Evolutionary conservation across 2,888 invertebrate species (phyloP).

Genomic region (Candidula unifasciata): DNA sequence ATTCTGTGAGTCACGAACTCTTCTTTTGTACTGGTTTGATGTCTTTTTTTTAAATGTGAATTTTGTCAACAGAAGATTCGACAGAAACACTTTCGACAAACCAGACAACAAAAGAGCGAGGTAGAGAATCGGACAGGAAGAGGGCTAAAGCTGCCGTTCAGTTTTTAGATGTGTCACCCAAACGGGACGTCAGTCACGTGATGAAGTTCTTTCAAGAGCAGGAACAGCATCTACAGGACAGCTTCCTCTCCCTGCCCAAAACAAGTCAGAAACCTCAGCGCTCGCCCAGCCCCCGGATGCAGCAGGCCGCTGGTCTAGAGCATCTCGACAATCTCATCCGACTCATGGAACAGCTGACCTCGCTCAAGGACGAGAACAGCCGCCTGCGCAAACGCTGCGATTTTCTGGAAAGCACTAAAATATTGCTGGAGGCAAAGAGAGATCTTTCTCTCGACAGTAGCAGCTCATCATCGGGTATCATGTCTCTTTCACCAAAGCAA

Average conservation of each 20-base stretch:
- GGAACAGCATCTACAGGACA: slow-evolving; percentile 58
- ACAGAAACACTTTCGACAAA: slow-evolving; percentile 38
- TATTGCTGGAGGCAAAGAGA: slow-evolving; percentile 76
- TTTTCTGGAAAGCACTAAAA: slow-evolving; percentile 86
- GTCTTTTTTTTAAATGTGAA: too few relatives aligned
- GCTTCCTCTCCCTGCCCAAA: slow-evolving; percentile 50
- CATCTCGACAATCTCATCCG: slow-evolving; percentile 88
- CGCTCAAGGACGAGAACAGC: slow-evolving; percentile 85
- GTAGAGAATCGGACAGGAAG: slow-evolving; percentile 28
- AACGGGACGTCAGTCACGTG: slow-evolving; percentile 64
- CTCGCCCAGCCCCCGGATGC: slow-evolving; percentile 61
- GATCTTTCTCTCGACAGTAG: slow-evolving; percentile 50
- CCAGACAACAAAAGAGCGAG: slow-evolving; percentile 33
- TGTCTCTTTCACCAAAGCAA: slow-evolving; percentile 54
- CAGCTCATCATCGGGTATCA: slow-evolving; percentile 56
- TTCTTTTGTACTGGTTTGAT: too few relatives aligned
- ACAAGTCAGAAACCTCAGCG: slow-evolving; percentile 43
- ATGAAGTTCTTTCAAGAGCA: slow-evolving; percentile 69
- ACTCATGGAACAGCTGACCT: slow-evolving; percentile 87
- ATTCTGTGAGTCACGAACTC: too few relatives aligned
- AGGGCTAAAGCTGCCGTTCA: slow-evolving; percentile 54
- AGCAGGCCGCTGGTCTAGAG: slow-evolving; percentile 81
- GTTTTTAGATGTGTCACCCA: slow-evolving; percentile 55
- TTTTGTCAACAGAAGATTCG: slow-evolving; percentile 18
- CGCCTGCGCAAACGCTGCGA: slow-evolving; percentile 84